These are phyloP conservation scores for Archaeoteleia sp. DNA, from an alignment of 2,888 invertebrate species.

Conservation along the genomic window DNA sequence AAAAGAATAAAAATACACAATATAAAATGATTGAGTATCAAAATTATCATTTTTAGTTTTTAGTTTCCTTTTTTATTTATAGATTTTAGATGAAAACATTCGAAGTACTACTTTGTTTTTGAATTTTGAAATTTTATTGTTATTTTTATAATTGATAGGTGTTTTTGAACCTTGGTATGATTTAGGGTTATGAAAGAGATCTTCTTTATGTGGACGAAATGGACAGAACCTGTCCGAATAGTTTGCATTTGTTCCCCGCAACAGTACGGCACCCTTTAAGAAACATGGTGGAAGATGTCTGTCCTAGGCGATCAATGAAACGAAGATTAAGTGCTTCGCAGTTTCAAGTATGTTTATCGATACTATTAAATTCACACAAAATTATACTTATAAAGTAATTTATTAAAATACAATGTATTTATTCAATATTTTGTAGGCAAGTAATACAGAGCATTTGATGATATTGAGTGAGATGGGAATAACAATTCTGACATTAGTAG, in stretches of 20 bases:
- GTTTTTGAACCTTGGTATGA: conserved; percentile 5
- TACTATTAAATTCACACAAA: neutral
- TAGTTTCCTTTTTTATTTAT: too few relatives aligned
- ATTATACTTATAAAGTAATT: too few relatives aligned
- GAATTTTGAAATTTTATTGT: conserved; percentile 6
- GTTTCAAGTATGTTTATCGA: conserved; percentile 77
- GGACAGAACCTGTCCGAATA: conserved; percentile 90
- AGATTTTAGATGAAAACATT: too few relatives aligned
- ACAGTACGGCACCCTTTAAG: conserved; percentile 88
- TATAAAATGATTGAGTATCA: too few relatives aligned
- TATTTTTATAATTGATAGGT: conserved; percentile 7
- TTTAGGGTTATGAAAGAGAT: conserved; percentile 68
- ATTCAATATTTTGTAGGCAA: conserved; percentile 76
- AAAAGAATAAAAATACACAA: too few relatives aligned
- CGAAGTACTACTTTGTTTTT: too few relatives aligned
- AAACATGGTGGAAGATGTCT: conserved; percentile 89
- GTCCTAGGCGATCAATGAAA: conserved; percentile 80
- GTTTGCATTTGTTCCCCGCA: conserved; percentile 87
- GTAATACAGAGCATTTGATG: conserved; percentile 91
- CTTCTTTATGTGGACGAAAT: conserved; percentile 78
- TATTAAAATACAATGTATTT: conserved; percentile 10
- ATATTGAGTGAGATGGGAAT: conserved; percentile 96
- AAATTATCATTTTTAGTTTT: too few relatives aligned
- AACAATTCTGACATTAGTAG: conserved; percentile 88
- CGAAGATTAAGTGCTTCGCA: conserved; percentile 82